Percentiles rank a stretch among this genome's conserved stretches.
phyloP scores from a whole-genome alignment of 1,140 invertebrate species.

The Apis cerana region DNA sequence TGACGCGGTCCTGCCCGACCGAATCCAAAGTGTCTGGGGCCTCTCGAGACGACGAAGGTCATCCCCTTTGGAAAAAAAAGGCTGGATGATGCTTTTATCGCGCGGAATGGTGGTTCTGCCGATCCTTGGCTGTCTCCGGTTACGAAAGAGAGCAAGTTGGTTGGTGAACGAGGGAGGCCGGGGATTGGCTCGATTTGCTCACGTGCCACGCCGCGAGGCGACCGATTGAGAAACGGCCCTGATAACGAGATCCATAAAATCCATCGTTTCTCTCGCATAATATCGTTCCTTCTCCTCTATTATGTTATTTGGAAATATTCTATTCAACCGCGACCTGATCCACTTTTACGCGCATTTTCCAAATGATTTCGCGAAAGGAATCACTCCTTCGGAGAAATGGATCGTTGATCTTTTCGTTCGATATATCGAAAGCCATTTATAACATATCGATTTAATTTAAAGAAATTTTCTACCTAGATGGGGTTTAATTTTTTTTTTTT shows the following conservation, averaged over 20 bases:
- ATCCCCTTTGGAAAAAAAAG: not conserved
- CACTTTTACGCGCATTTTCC: not conserved
- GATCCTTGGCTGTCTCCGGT: conserved; percentile 26
- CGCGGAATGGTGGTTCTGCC: conserved; percentile 5
- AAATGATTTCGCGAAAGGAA: not conserved
- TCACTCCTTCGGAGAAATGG: not conserved
- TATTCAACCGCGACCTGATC: not conserved
- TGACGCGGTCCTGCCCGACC: conserved; percentile 31
- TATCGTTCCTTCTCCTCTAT: not conserved
- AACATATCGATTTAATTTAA: no score
- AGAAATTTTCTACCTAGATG: no score
- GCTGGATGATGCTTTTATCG: conserved; percentile 38
- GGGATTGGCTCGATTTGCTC: conserved; percentile 49
- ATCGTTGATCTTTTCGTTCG: no score
- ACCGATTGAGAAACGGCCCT: conserved; percentile 51
- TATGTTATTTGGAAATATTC: not conserved
- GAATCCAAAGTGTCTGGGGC: conserved; percentile 29
- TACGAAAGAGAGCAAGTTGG: conserved; percentile 52
- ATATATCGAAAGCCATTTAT: no score
- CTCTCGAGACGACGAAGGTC: conserved; percentile 40
- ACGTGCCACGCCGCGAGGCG: conserved; percentile 25
- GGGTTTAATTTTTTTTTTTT: no score
- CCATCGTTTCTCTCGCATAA: not conserved
- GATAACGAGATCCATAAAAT: conserved; percentile 46
- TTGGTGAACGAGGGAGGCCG: conserved; percentile 28